phyloP scores from a whole-genome alignment of 2,113 vertebrate genomes.

The Notechis scutatus region DNA sequence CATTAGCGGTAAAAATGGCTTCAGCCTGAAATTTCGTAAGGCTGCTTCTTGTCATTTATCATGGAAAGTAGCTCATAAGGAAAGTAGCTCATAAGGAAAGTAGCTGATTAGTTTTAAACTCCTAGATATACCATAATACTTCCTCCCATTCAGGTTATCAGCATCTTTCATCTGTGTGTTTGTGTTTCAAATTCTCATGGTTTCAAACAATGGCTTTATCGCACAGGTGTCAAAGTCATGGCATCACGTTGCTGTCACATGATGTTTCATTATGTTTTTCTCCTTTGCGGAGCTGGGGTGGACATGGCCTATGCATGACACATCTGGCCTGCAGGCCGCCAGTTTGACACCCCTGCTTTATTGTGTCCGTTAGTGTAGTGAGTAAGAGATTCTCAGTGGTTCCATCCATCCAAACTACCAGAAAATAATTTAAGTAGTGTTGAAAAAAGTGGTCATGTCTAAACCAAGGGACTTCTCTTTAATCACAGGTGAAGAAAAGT shows the following conservation, averaged over 20 bases:
- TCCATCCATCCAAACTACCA: not conserved
- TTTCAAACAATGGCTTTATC: constrained; percentile 16
- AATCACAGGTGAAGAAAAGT: not conserved
- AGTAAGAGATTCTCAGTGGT: not conserved
- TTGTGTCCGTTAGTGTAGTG: constrained; percentile 10
- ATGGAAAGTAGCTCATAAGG: constrained; percentile 32
- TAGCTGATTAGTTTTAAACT: not conserved
- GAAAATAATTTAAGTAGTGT: not conserved
- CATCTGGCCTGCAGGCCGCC: no score
- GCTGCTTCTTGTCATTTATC: constrained; percentile 38
- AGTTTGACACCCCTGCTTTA: not conserved
- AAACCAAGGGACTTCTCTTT: not conserved
- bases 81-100: constrained; percentile 9
- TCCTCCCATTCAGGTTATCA: constrained; percentile 10
- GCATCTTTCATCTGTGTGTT: not conserved
- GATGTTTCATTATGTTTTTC: no score
- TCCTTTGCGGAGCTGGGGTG: no score
- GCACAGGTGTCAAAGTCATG: no score
- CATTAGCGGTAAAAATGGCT: constrained; percentile 49
- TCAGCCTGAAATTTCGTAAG: constrained; percentile 54
- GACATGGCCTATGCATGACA: no score
- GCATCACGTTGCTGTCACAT: no score
- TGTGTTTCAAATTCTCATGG: constrained; percentile 11
- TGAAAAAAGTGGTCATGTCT: not conserved
- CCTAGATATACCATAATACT: constrained; percentile 7